A percentile compares a stretch with the other conserved stretches of the same genome.
Evolutionary conservation across 2,888 invertebrate species (phyloP).

Genomic region (Cephus sareptanus): DNA sequence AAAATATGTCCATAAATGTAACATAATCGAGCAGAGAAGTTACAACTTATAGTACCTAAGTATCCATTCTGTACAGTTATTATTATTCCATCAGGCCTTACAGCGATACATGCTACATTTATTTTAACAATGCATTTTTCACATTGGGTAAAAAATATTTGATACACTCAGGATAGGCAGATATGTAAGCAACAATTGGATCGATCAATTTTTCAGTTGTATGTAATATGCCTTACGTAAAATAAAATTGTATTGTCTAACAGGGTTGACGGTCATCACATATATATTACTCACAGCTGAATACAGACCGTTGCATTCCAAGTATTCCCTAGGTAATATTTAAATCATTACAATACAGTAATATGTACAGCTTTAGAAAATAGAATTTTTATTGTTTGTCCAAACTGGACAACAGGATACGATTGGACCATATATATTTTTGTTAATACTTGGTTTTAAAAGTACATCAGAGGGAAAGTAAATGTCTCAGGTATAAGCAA

Average conservation of each 20-base stretch:
- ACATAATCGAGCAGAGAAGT: too few relatives aligned
- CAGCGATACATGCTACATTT: background rate
- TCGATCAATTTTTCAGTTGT: background rate
- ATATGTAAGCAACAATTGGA: background rate
- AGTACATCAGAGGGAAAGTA: constrained; percentile 26
- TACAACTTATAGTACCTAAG: background rate
- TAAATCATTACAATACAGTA: constrained; percentile 1
- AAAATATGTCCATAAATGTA: background rate
- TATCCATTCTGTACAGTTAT: background rate
- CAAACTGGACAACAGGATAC: background rate
- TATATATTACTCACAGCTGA: constrained; percentile 8
- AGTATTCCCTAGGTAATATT: constrained; percentile 13
- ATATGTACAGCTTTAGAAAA: constrained; percentile 17
- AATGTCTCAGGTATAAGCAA: constrained; percentile 38
- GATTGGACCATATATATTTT: background rate
- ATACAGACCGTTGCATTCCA: constrained; percentile 29
- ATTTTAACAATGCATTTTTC: background rate
- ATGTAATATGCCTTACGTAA: background rate
- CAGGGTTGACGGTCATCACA: background rate
- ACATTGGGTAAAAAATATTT: background rate
- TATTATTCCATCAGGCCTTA: background rate
- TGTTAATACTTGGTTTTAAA: background rate
- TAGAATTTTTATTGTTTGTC: background rate
- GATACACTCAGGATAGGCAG: background rate
- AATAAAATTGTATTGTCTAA: background rate